Base-by-base conservation (phyloP, 2,797 vertebrate species). In the Anabacerthia variegaticeps region DNA sequence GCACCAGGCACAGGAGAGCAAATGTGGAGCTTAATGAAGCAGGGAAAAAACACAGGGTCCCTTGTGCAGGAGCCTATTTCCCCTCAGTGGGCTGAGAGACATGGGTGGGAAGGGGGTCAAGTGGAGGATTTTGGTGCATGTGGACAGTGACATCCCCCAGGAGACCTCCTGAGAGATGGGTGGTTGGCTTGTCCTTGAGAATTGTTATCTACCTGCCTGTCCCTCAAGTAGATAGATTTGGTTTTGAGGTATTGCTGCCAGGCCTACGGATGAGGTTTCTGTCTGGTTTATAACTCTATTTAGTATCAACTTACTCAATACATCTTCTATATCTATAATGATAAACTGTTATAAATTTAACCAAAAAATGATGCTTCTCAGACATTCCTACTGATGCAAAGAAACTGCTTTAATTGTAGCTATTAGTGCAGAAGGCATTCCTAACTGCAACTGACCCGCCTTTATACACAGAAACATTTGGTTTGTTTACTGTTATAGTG, bases 81-180 rank as follows among this genome's bases (percentile, higher is more conserved):
- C 7, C 6, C 4, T 3, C 49, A 19, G 20, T 16, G 20, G 9
- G 7, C 5, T 23, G 59, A 75, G 22, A 72, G 5, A 22, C 65
- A 16, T 0, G 1, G 17, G 3, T 41, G 21, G 28, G 16, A 72
- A 71, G 32, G 5, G 24, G 48, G 3, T 9, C 1, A 0, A 18
- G 10, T 2, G 2, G 8, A 92, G 76, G 18, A 77, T 61, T 67
- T 81, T 68, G 51, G 14, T 9, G 3, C 7, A 6, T 12, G 3
- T n/a, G 61, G 12, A n/a, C 1, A 12, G 7, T 78, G 54, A 34
- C 27, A 54, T 20, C 7, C 3, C 6, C 12, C 51, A 91, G 16
- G 11, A 1, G 1, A 37, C 16, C 0, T 0, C 1, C 15, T 27
- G 0, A 0, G 48, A 75, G 34, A 49, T 24, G 21, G 8, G 27